These are phyloP conservation scores for Cotesia glomerata DNA, from an alignment of 1,140 invertebrate genomes.

Conservation along the genomic window DNA sequence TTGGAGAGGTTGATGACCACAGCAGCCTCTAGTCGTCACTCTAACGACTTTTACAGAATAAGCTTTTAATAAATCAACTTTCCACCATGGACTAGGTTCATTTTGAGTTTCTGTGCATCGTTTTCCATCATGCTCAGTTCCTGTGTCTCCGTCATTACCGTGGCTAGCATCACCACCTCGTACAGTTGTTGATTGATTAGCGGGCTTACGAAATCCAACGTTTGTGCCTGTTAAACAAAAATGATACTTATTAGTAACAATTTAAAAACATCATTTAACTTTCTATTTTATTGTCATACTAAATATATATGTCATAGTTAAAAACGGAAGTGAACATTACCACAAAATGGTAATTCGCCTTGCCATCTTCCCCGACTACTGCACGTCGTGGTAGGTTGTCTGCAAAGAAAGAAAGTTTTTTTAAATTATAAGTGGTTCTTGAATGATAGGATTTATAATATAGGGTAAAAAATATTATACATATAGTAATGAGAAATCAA, in stretches of 20 bases:
- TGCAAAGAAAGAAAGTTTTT: conserved; percentile 44
- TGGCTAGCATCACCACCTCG: conserved; percentile 80
- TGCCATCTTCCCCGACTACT: conserved; percentile 76
- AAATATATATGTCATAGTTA: neutral
- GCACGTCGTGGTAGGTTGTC: conserved; percentile 70
- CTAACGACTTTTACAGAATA: conserved; percentile 84
- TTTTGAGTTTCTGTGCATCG: conserved; percentile 87
- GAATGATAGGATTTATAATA: neutral
- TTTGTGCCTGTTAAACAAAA: conserved; percentile 72
- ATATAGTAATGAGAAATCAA: neutral
- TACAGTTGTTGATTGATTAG: conserved; percentile 87
- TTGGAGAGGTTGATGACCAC: conserved; percentile 87
- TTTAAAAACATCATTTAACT: neutral
- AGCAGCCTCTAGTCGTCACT: conserved; percentile 85
- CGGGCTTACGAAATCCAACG: conserved; percentile 83
- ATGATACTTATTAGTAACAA: neutral
- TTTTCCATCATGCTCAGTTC: conserved; percentile 84
- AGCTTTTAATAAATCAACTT: conserved; percentile 82
- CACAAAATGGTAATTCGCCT: conserved; percentile 82
- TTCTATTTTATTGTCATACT: neutral
- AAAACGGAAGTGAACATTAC: conserved; percentile 60
- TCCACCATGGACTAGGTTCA: conserved; percentile 91
- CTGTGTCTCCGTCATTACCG: conserved; percentile 84
- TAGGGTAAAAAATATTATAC: neutral
- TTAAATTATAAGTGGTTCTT: neutral